Evolutionary conservation across 1,140 invertebrate species (phyloP).

Genomic region (Zaprionus camerounensis): DNA sequence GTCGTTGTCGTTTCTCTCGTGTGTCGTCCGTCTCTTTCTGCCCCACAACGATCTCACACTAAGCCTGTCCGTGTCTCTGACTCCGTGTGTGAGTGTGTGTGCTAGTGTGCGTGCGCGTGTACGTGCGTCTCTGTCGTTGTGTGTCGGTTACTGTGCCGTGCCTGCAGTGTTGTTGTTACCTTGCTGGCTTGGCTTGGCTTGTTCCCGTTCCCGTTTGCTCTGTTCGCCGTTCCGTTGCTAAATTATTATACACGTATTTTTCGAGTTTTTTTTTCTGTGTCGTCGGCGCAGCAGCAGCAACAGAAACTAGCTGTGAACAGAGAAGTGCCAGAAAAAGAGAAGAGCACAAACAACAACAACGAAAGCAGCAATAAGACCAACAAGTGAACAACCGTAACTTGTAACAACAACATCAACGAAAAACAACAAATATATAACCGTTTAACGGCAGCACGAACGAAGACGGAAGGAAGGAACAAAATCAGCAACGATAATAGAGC

Average conservation of each 20-base stretch:
- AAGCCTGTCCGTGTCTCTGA: constrained; percentile 11
- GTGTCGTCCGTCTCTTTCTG: constrained; percentile 47
- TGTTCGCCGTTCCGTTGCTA: constrained; percentile 43
- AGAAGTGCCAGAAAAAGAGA: constrained; percentile 32
- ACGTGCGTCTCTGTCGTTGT: constrained; percentile 29
- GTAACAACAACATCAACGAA: constrained; percentile 15
- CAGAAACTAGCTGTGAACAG: constrained; percentile 52
- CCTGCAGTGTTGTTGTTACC: constrained; percentile 31
- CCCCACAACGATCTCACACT: background rate
- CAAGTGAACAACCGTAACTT: constrained; percentile 53
- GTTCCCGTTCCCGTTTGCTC: constrained; percentile 46
- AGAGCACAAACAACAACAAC: constrained; percentile 35
- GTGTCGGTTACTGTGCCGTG: constrained; percentile 49
- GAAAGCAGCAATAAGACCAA: constrained; percentile 30
- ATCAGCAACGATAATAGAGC: constrained; percentile 5
- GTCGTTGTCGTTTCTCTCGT: constrained; percentile 35
- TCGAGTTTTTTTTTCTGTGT: constrained; percentile 72
- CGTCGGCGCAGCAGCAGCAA: constrained; percentile 53
- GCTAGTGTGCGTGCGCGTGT: constrained; percentile 27
- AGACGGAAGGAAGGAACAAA: constrained; percentile 22
- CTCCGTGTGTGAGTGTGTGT: constrained; percentile 43
- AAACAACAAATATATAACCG: constrained; percentile 19
- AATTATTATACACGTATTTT: constrained; percentile 65
- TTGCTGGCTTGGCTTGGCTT: constrained; percentile 26
- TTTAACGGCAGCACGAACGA: constrained; percentile 25